Base-by-base conservation (phyloP, 2,888 invertebrate species). In the Yponomeuta cagnagella region DNA sequence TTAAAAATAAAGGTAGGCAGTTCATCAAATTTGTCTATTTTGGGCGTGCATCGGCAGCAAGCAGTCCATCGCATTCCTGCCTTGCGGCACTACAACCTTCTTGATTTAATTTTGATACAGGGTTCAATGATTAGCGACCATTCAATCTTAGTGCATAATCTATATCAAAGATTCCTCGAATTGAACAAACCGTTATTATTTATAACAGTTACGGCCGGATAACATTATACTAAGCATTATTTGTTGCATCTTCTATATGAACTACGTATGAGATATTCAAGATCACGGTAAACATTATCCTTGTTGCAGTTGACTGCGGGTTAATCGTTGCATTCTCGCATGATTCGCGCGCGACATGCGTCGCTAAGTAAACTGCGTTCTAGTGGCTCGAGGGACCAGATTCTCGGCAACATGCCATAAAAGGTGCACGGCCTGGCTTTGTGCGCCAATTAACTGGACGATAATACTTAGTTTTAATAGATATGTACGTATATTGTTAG, bases 321-420 rank as follows among this genome's bases (percentile, higher is more conserved):
- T 52, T 5, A 52, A 52, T 58, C 52, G 52, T 58, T 58, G 52
- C 52, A 58, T 58, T 58, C 52, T 58, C 52, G 52, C 52, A 58
- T 58, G 52, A 58, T 58, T 58, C 52, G 52, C 52, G 15, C 52
- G 52, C 52, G 52, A 58, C 52, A 58, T 15, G 52, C 52, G 9
- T 58, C 52, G 52, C 52, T 58, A 58, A 58, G 52, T 58, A 58
- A 58, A 58, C 64, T 64, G 64, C 30, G 30, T 15, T 33, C 67
- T 67, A 67, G 37, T 10, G 15, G 33, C 43, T 10, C 52, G 63
- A 48, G 69, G 78, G 78, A 80, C 85, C 83, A 83, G 83, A 85
- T 85, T 86, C 84, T 82, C 79, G 78, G 76, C 82, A 84, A 85
- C 81, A 78, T 84, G 77, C 86, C 86, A 77, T 86, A 83, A 79